Evolutionary conservation across 2,797 vertebrate species (phyloP).

Genomic region (Characodon lateralis): DNA sequence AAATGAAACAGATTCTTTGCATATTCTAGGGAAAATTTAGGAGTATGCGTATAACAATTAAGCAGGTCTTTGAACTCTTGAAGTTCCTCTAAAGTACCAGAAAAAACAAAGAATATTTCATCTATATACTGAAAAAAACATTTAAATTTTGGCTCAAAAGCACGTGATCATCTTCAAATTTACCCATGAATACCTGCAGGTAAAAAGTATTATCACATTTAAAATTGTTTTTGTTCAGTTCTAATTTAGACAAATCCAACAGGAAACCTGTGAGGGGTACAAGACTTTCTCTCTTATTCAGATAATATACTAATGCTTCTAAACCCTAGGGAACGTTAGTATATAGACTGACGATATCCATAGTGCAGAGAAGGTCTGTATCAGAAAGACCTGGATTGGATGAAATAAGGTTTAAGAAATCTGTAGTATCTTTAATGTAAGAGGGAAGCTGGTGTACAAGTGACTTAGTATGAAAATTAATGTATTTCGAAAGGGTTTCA

Average conservation of each 20-base stretch:
- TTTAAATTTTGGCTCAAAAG: no score
- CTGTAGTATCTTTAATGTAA: not conserved
- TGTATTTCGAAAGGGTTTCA: not conserved
- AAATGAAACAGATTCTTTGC: no score
- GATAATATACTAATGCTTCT: not conserved
- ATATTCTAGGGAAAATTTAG: no score
- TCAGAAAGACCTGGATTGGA: not conserved
- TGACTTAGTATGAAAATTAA: not conserved
- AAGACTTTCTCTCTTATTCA: not conserved
- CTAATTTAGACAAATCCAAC: not conserved
- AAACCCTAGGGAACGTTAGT: not conserved
- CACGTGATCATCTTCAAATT: no score
- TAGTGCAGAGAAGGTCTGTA: not conserved
- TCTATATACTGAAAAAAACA: no score
- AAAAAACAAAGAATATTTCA: no score
- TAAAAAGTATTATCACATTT: no score
- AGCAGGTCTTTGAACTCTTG: no score
- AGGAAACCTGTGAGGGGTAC: not conserved
- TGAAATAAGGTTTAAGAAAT: not conserved
- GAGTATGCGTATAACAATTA: no score
- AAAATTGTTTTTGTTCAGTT: no score
- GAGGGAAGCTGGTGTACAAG: not conserved
- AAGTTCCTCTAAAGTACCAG: no score
- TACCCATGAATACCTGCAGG: no score
- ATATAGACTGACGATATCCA: not conserved